Evolutionary conservation across 1,140 invertebrate species (phyloP).

Genomic region (Dryas iulia): DNA sequence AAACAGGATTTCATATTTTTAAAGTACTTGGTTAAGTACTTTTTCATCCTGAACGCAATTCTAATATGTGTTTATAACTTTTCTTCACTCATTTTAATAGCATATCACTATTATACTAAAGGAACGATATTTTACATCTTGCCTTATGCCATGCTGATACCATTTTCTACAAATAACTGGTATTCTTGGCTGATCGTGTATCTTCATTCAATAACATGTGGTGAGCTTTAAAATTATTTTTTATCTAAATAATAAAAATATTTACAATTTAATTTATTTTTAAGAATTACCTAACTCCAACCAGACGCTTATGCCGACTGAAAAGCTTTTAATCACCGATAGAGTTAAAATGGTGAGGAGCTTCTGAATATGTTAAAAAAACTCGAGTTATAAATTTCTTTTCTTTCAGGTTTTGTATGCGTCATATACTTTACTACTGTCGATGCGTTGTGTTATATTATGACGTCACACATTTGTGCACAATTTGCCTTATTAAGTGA

Average conservation of each 20-base stretch:
- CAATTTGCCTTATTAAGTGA: slow-evolving; percentile 45
- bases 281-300: too few relatives aligned
- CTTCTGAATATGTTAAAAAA: too few relatives aligned
- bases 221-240: slow-evolving; percentile 33
- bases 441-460: slow-evolving; percentile 50
- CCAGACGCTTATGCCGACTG: too few relatives aligned
- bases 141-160: slow-evolving; percentile 49
- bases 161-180: slow-evolving; percentile 49
- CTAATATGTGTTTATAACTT: slow-evolving; percentile 61
- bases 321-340: background rate
- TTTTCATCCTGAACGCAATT: slow-evolving; percentile 50
- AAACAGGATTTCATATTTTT: slow-evolving; percentile 41
- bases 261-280: too few relatives aligned
- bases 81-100: slow-evolving; percentile 44
- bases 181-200: slow-evolving; percentile 45
- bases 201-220: slow-evolving; percentile 43
- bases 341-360: background rate
- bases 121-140: slow-evolving; percentile 40
- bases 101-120: slow-evolving; percentile 42
- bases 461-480: slow-evolving; percentile 52
- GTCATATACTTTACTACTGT: slow-evolving; percentile 51
- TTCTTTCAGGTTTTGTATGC: slow-evolving; percentile 45
- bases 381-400: slow-evolving; percentile 13
- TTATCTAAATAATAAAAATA: background rate
- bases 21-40: slow-evolving; percentile 49